Evolutionary conservation across 2,797 vertebrate species (phyloP).

Genomic region (Hipposideros larvatus): DNA sequence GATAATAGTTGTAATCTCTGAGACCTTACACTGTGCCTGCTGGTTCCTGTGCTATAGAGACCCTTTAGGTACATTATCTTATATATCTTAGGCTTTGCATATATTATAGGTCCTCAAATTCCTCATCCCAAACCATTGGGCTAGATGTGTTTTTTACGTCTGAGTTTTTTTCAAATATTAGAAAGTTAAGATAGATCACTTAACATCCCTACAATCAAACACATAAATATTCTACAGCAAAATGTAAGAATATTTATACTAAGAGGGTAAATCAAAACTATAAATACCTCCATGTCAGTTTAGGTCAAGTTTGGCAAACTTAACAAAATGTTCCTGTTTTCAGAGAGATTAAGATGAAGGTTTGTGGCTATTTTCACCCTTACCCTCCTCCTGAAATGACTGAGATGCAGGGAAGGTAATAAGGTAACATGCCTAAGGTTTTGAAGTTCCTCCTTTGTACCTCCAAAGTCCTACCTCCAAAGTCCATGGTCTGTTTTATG

Average conservation of each 20-base stretch:
- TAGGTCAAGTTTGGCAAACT: slow-evolving; percentile 22
- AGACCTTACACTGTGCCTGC: background rate
- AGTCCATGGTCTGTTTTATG: background rate
- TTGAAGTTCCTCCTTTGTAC: background rate
- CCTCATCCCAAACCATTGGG: slow-evolving; percentile 8
- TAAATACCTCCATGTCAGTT: background rate
- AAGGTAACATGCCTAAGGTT: background rate
- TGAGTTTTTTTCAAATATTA: slow-evolving; percentile 30
- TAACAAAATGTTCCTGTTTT: background rate
- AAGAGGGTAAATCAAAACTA: slow-evolving; percentile 31
- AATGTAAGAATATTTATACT: background rate
- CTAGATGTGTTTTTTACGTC: background rate
- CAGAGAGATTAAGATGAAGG: background rate
- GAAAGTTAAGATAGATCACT: background rate
- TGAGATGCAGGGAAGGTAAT: background rate
- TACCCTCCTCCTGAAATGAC: background rate
- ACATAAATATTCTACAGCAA: background rate
- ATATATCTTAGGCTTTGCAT: background rate
- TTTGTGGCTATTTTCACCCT: background rate
- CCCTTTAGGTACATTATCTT: background rate
- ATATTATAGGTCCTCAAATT: background rate
- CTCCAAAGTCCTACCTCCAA: background rate
- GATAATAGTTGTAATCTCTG: background rate
- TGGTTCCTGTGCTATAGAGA: background rate
- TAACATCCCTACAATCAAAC: background rate